Percentiles rank a stretch among this genome's conserved stretches.
Evolutionary conservation across 2,113 vertebrate genomes (phyloP).

Genomic region (Podilymbus podiceps): DNA sequence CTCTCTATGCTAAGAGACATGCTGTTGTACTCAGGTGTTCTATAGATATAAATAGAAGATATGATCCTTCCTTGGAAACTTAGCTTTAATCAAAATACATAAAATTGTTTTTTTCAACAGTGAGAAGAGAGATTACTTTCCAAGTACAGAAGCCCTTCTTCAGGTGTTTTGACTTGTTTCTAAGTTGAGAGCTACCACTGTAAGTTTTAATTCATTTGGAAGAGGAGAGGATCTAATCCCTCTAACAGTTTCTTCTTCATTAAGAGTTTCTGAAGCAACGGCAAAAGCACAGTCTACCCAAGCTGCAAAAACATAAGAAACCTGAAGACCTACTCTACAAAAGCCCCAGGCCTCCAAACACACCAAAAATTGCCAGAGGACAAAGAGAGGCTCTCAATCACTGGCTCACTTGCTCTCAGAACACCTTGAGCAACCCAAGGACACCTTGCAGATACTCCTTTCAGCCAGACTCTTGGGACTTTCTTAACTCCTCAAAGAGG

Average conservation of each 20-base stretch:
- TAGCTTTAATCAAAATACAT: neutral
- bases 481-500: neutral
- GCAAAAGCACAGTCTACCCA: neutral
- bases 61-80: neutral
- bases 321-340: neutral
- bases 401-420: neutral
- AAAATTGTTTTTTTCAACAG: neutral
- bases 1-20: neutral
- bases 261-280: neutral
- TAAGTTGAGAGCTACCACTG: neutral
- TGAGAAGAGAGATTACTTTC: neutral
- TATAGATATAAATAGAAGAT: neutral
- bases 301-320: neutral
- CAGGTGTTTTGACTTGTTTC: neutral
- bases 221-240: neutral
- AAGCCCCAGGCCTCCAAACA: neutral
- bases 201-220: neutral
- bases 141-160: neutral
- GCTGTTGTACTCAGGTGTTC: neutral
- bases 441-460: neutral
- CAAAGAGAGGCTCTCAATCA: neutral
- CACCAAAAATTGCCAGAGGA: neutral
- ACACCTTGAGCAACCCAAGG: neutral
- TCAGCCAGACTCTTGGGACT: neutral
- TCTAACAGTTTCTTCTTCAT: neutral